Percentiles rank a stretch among this genome's conserved stretches.
Evolutionary conservation across 2,113 vertebrate species (phyloP).

Genomic region (Xiphias gladius): DNA sequence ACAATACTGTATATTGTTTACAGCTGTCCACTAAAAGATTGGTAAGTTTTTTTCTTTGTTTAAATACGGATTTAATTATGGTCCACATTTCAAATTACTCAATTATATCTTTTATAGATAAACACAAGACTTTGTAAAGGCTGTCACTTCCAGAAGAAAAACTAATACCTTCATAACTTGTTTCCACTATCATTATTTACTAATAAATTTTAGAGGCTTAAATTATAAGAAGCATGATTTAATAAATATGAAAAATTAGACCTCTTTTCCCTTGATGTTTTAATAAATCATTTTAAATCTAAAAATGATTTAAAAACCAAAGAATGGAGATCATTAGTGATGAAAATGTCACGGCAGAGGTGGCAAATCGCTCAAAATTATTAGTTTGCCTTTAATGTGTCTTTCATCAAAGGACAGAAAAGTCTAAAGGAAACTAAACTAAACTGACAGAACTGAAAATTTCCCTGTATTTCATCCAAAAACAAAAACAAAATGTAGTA

Average conservation of each 20-base stretch:
- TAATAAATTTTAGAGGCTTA: background rate
- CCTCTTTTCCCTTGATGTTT: background rate
- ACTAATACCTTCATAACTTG: background rate
- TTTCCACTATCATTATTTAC: background rate
- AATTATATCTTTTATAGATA: background rate
- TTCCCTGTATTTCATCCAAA: background rate
- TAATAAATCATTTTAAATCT: background rate
- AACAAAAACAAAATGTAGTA: background rate
- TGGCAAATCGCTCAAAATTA: background rate
- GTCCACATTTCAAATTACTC: background rate
- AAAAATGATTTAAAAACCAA: background rate
- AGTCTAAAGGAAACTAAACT: too few species aligned
- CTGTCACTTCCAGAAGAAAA: background rate
- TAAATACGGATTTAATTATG: background rate
- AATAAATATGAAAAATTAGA: background rate
- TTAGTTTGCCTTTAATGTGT: background rate
- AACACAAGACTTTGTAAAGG: background rate
- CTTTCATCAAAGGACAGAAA: background rate
- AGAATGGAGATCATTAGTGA: background rate
- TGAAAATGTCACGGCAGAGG: background rate
- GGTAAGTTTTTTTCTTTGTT: slow-evolving; percentile 15
- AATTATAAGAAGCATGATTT: background rate
- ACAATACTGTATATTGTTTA: slow-evolving; percentile 25
- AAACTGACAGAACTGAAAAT: background rate
- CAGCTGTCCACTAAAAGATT: slow-evolving; percentile 19